Percentiles rank a stretch among this genome's conserved stretches.
Conservation (phyloP, 2,113 vertebrate species). For the Bucco capensis region DNA sequence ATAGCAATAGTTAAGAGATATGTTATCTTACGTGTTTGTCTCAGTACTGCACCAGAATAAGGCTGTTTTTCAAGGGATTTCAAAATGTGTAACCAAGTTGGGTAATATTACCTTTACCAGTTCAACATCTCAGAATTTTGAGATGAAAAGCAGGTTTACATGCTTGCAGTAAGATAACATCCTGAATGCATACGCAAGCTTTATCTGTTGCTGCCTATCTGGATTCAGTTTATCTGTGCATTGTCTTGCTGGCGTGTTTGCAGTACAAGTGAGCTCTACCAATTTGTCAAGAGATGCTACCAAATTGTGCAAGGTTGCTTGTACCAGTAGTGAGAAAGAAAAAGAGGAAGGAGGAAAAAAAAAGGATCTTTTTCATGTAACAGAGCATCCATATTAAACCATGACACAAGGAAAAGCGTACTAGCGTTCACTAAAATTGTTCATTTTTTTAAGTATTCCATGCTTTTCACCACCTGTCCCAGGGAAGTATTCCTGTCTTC, state of each 20-base stretch:
- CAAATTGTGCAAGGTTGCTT: not conserved
- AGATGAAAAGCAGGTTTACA: slow-evolving; percentile 8
- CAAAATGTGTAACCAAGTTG: slow-evolving; percentile 13
- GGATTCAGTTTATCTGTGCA: slow-evolving; percentile 15
- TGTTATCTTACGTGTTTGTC: slow-evolving; percentile 12
- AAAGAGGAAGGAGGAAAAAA: not conserved
- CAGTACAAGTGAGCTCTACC: not conserved
- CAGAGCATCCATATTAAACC: not conserved
- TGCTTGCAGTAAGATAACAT: slow-evolving; percentile 49
- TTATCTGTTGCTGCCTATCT: slow-evolving; percentile 39
- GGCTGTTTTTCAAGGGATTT: slow-evolving; percentile 26
- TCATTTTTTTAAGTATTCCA: not conserved
- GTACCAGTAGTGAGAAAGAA: not conserved
- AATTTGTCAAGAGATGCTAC: not conserved
- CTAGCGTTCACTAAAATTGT: not conserved
- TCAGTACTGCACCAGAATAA: not conserved
- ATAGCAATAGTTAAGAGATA: not conserved
- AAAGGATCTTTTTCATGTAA: not conserved
- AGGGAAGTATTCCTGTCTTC: not conserved
- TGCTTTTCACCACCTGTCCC: not conserved
- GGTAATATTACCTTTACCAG: not conserved
- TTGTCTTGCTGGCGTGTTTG: slow-evolving; percentile 17
- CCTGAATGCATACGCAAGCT: not conserved
- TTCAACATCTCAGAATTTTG: slow-evolving; percentile 25
- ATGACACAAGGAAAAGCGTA: not conserved